These are phyloP conservation scores for Pterocles orientalis DNA, from an alignment of 2,113 vertebrate genomes.

Conservation along the genomic window DNA sequence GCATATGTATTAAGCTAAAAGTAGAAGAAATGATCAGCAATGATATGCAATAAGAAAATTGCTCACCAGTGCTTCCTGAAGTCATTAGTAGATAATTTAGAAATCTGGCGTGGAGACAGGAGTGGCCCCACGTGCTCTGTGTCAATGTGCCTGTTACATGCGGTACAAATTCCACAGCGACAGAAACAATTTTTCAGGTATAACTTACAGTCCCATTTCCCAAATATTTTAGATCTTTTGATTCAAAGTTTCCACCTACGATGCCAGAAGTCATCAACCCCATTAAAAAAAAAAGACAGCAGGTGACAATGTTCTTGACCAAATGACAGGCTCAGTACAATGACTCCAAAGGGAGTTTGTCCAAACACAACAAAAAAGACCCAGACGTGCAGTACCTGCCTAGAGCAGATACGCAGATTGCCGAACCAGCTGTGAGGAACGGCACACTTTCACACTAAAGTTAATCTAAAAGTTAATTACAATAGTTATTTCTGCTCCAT, in stretches of 20 bases:
- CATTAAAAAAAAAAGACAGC: not conserved
- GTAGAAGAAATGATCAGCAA: not conserved
- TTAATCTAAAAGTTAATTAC: not conserved
- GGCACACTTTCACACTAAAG: not conserved
- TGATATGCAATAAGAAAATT: not conserved
- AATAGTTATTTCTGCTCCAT: slow-evolving; percentile 40
- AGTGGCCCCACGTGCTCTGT: not conserved
- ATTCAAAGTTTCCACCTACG: not conserved
- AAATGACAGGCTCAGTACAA: not conserved
- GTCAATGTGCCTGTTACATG: not conserved
- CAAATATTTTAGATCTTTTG: not conserved
- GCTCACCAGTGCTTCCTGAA: not conserved
- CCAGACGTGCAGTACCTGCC: not conserved
- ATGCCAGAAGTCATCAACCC: not conserved
- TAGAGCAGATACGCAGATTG: not conserved
- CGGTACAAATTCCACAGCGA: not conserved
- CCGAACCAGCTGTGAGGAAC: slow-evolving; percentile 16
- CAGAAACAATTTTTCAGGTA: not conserved
- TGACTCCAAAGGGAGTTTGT: not conserved
- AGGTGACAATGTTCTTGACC: not conserved
- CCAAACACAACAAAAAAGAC: not conserved
- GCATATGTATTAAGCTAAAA: not conserved
- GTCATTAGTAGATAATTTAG: not conserved
- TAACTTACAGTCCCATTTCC: not conserved
- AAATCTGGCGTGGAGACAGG: not conserved